phyloP scores from a whole-genome alignment of 53 echinoderm and acorn worm genomes.

The Hippasteria phrygiana region DNA sequence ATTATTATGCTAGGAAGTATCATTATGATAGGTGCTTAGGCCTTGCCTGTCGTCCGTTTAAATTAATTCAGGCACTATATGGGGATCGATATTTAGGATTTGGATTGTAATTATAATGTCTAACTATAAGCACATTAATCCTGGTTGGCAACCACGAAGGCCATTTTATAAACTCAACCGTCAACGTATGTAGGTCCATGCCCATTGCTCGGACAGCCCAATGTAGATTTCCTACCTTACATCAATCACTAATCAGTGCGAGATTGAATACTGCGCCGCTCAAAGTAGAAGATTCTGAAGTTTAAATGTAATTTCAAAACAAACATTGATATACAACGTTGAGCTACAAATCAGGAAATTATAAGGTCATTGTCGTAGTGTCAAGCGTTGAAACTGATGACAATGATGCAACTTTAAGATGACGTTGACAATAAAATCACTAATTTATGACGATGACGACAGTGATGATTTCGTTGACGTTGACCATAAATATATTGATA shows the following conservation, averaged over 20 bases:
- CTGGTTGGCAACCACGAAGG: not conserved
- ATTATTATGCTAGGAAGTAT: conserved; percentile 10
- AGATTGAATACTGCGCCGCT: not conserved
- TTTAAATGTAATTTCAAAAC: too few species aligned
- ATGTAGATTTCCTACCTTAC: not conserved
- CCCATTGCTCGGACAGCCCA: not conserved
- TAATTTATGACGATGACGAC: too few species aligned
- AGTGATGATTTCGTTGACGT: too few species aligned
- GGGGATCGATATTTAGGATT: conserved; percentile 7
- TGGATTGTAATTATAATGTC: conserved; percentile 14
- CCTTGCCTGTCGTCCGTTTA: not conserved
- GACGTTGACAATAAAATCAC: too few species aligned
- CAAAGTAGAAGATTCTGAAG: not conserved
- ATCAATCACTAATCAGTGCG: not conserved
- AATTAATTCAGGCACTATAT: conserved; percentile 3
- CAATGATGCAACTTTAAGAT: too few species aligned
- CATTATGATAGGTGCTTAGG: conserved; percentile 14
- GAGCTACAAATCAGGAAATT: too few species aligned
- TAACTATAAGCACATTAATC: conserved; percentile 25
- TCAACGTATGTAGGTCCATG: not conserved
- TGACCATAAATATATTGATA: too few species aligned
- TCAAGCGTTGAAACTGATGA: too few species aligned
- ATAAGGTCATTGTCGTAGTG: too few species aligned
- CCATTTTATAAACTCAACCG: not conserved
- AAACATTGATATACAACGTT: too few species aligned